These are phyloP conservation scores for Nebria salina DNA, from an alignment of 2,888 invertebrate species.

Conservation along the genomic window DNA sequence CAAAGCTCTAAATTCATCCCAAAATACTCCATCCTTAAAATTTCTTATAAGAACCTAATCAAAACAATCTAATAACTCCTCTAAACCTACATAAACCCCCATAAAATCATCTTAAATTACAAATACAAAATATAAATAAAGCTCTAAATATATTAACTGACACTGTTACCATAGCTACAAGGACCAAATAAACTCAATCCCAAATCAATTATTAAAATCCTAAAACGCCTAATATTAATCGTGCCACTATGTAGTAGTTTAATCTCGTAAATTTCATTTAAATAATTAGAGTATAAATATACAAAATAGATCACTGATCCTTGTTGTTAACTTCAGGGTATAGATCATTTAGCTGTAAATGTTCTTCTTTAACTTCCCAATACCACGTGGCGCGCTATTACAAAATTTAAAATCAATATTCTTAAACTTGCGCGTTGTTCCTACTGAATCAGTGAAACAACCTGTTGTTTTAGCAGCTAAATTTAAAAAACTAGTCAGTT, in stretches of 20 bases:
- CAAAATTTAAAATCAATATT: conserved; percentile 54
- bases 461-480: conserved; percentile 47
- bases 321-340: neutral
- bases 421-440: conserved; percentile 52
- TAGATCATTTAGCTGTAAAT: neutral
- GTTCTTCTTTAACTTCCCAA: neutral
- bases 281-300: neutral
- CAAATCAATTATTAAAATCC: too few species aligned
- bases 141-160: neutral
- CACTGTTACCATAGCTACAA: neutral
- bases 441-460: conserved; percentile 31
- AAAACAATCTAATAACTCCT: too few species aligned
- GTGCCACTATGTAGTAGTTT: too few species aligned
- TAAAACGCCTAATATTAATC: too few species aligned
- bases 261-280: too few species aligned
- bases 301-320: neutral
- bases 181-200: neutral
- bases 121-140: neutral
- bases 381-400: neutral
- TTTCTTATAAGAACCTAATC: too few species aligned
- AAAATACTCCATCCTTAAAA: neutral
- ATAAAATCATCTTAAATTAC: too few species aligned
- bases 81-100: too few species aligned
- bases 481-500: neutral
- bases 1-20: neutral